Percentiles rank a stretch among this genome's conserved stretches.
phyloP scores from a whole-genome alignment of 2,113 vertebrate genomes.

The Ciconia boyciana region DNA sequence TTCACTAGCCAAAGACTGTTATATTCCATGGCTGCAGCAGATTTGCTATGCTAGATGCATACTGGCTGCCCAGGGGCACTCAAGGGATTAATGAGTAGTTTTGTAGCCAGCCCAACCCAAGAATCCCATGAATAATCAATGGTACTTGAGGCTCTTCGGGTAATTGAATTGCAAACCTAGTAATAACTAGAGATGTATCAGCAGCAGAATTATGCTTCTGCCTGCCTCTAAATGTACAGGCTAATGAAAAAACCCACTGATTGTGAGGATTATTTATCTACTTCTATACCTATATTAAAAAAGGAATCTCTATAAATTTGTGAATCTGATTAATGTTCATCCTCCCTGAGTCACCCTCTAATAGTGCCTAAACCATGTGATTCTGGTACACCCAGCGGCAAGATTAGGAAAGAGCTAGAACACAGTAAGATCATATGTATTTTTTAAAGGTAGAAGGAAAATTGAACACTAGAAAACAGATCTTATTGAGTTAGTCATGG shows the following conservation, averaged over 20 bases:
- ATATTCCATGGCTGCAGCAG: not conserved
- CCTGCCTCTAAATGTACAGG: slow-evolving; percentile 39
- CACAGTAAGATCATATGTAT: not conserved
- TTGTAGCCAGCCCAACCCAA: slow-evolving; percentile 30
- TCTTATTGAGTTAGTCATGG: not conserved
- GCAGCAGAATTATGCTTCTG: slow-evolving; percentile 39
- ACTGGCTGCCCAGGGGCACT: slow-evolving; percentile 31
- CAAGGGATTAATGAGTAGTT: slow-evolving; percentile 69
- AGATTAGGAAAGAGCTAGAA: not conserved
- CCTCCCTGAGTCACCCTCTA: not conserved
- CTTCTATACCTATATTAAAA: slow-evolving; percentile 25
- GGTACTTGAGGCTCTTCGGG: slow-evolving; percentile 48
- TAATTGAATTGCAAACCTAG: slow-evolving; percentile 70
- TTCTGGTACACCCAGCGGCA: not conserved
- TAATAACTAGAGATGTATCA: slow-evolving; percentile 63
- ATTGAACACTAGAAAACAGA: not conserved
- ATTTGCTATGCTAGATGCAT: slow-evolving; percentile 23
- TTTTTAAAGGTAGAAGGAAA: not conserved
- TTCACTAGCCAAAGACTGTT: not conserved
- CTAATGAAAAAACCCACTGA: slow-evolving; percentile 36
- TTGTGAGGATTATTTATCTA: slow-evolving; percentile 51
- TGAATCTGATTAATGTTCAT: slow-evolving; percentile 21
- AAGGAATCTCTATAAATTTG: not conserved
- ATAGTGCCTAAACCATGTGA: not conserved
- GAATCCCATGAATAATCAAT: slow-evolving; percentile 73